Percentiles rank a stretch among this genome's conserved stretches.
phyloP scores from a whole-genome alignment of 2,888 invertebrate genomes.

The Tetrapedia diversipes region DNA sequence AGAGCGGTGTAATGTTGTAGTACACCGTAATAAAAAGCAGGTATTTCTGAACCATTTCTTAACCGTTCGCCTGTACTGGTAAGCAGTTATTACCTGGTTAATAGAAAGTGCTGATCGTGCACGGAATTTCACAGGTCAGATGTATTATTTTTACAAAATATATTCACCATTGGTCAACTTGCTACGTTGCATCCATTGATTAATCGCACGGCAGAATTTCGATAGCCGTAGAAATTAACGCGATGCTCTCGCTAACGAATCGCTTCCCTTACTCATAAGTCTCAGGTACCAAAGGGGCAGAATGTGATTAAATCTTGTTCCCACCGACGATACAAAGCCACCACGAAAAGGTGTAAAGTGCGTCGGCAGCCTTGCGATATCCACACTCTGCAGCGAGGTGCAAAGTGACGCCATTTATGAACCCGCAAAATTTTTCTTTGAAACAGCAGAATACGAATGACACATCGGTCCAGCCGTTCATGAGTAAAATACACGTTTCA shows the following conservation, averaged over 20 bases:
- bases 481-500: background rate
- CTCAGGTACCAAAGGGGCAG: constrained; percentile 25
- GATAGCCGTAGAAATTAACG: constrained; percentile 29
- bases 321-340: constrained; percentile 40
- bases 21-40: background rate
- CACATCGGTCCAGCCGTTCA: background rate
- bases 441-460: background rate
- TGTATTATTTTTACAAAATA: background rate
- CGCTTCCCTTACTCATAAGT: constrained; percentile 38
- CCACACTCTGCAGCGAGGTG: background rate
- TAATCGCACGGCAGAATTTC: background rate
- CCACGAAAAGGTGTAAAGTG: constrained; percentile 30
- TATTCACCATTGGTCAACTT: background rate
- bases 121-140: too few relatives aligned
- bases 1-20: background rate
- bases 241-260: constrained; percentile 32
- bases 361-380: constrained; percentile 7
- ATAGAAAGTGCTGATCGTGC: background rate
- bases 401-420: constrained; percentile 19
- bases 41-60: background rate
- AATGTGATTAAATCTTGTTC: constrained; percentile 50
- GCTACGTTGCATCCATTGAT: background rate
- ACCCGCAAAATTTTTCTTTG: background rate
- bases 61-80: background rate
- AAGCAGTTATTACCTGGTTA: background rate